These are phyloP conservation scores for Plagodis pulveraria DNA, from an alignment of 2,888 invertebrate genomes.

Conservation along the genomic window DNA sequence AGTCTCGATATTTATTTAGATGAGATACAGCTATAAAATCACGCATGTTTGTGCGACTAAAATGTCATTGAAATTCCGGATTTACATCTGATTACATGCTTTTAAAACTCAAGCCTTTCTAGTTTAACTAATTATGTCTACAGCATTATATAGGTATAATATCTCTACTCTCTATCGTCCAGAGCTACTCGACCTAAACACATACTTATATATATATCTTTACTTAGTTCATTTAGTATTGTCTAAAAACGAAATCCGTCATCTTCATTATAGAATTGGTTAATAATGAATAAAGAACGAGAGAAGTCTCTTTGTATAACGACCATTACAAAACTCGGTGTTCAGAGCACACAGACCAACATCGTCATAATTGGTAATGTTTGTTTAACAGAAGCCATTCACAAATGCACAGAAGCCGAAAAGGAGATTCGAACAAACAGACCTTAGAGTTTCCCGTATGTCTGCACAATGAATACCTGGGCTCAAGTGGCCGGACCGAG, in stretches of 20 bases:
- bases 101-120: no score
- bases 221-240: no score
- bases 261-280: constrained; percentile 26
- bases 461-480: constrained; percentile 65
- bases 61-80: not conserved
- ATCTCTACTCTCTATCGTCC: no score
- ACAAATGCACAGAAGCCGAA: constrained; percentile 78
- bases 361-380: constrained; percentile 72
- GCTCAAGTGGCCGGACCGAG: constrained; percentile 72
- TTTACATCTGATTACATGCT: no score
- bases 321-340: constrained; percentile 43
- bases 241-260: not conserved
- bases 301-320: constrained; percentile 26
- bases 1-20: not conserved
- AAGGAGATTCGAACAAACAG: constrained; percentile 76
- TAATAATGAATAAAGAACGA: constrained; percentile 23
- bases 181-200: no score
- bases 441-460: constrained; percentile 67
- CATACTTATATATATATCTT: no score
- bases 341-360: constrained; percentile 49
- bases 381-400: constrained; percentile 77
- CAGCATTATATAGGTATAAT: no score
- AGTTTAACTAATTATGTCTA: no score
- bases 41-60: constrained; percentile 1
- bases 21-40: constrained; percentile 2